Base-by-base conservation (phyloP, 2,113 vertebrate species). In the Ictalurus punctatus region DNA sequence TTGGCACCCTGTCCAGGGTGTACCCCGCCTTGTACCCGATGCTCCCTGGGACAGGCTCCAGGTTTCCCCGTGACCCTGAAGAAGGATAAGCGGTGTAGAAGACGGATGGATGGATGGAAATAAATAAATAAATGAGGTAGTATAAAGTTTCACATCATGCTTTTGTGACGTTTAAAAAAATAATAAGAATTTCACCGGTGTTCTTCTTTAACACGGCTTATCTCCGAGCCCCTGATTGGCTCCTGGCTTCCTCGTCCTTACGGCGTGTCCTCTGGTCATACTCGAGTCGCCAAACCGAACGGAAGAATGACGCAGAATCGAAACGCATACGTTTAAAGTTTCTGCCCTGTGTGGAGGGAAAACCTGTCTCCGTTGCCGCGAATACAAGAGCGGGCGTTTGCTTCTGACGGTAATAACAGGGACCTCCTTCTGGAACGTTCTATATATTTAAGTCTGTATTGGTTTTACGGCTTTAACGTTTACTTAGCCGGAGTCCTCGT, bases 331-430 rank as follows among this genome's bases (percentile, higher is more conserved):
- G 23, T 27, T 27, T 27, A 52, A 27, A 2, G 5, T 52, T 79
- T 52, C 76, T n/a, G 76, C 23, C 25, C 27, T 2, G 13, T 79
- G 44, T 78, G 44, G 19, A 74, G 54, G 54, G 83, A 81, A 88
- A 56, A 58, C 48, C 78, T 30, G 48, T 37, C 86, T 81, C 71
- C 78, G 27, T 54, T 84, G 58, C 80, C 67, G 79, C 69, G 27
- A 73, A 73, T 61, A 4, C 30, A 74, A 89, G 65, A 89, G 78
- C 56, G 48, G 63, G 27, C 61, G 69, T 84, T 83, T 63, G 58
- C 59, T 54, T 78, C 86, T 88, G 88, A 88, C 83, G 83, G 87
- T 90, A 90, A 86, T 90, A 90, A 86, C 84, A 89, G 87, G 87
- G 85, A 84, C 65, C 52, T 89, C 83, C 71, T 79, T 71, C 73